Conservation (phyloP, 2,113 vertebrate genomes). For the Ctenomys sociabilis region DNA sequence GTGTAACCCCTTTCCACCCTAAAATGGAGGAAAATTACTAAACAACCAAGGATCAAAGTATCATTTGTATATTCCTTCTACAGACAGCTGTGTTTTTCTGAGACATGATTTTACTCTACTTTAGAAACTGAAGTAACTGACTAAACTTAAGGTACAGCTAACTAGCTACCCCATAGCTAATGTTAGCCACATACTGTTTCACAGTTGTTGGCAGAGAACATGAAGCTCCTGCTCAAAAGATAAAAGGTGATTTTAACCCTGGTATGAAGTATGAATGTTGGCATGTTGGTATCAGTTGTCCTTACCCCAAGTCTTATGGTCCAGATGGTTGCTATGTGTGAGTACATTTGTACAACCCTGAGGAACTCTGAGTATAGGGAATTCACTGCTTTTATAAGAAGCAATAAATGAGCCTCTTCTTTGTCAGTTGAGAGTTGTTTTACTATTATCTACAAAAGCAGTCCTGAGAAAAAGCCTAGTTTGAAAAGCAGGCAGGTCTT, state of each 20-base stretch:
- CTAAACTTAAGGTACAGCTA: no score
- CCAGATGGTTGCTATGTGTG: not conserved
- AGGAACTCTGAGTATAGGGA: not conserved
- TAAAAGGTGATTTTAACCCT: not conserved
- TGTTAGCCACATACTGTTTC: not conserved
- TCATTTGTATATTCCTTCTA: not conserved
- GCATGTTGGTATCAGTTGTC: not conserved
- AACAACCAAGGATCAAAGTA: not conserved
- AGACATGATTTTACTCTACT: not conserved
- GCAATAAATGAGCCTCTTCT: not conserved
- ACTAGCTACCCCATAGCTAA: no score
- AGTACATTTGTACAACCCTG: not conserved
- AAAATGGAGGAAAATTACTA: not conserved
- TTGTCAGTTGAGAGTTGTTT: not conserved
- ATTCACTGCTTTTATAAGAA: not conserved
- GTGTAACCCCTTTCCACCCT: not conserved
- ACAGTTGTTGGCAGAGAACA: not conserved
- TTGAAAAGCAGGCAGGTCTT: not conserved
- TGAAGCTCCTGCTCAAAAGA: not conserved
- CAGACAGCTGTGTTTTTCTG: not conserved
- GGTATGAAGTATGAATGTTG: not conserved
- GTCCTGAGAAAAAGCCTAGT: not conserved
- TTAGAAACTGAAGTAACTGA: not conserved
- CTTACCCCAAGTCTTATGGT: not conserved
- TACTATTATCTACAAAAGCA: not conserved